Evolutionary conservation across 2,888 invertebrate genomes (phyloP).

Genomic region (Himalopsyche japonica): DNA sequence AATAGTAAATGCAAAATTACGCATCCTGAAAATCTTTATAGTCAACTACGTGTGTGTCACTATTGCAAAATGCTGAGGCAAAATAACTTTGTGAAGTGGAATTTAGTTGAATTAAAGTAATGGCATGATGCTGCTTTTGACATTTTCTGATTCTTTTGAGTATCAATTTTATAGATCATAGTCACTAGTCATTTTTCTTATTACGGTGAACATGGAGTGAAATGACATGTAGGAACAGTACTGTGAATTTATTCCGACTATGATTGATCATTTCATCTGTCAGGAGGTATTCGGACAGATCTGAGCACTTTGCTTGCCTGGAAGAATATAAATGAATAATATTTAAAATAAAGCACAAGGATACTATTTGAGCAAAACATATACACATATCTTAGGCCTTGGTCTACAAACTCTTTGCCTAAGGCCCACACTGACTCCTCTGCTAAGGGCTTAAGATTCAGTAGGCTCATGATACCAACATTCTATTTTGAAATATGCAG

Average conservation of each 20-base stretch:
- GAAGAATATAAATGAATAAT: slow-evolving; percentile 45
- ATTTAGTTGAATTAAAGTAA: not conserved
- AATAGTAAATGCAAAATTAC: not conserved
- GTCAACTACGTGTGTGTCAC: not conserved
- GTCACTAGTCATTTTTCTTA: not conserved
- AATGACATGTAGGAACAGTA: not conserved
- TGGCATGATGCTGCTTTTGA: not conserved
- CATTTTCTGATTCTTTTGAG: not conserved
- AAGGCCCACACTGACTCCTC: too few species aligned
- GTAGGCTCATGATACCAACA: too few species aligned
- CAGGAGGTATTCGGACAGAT: slow-evolving; percentile 74
- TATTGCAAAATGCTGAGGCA: not conserved
- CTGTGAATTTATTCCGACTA: not conserved
- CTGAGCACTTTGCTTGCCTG: slow-evolving; percentile 79
- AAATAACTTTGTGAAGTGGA: not conserved
- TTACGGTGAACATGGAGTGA: not conserved
- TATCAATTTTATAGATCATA: not conserved
- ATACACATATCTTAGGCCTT: too few species aligned
- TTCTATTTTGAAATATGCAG: too few species aligned
- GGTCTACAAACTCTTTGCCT: too few species aligned
- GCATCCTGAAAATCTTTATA: not conserved
- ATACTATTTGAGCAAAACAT: too few species aligned
- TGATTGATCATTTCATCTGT: slow-evolving; percentile 59
- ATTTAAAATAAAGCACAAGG: too few species aligned
- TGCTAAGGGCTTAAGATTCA: too few species aligned